Evolutionary conservation across 2,113 vertebrate genomes (phyloP).

Genomic region (Xenus cinereus): DNA sequence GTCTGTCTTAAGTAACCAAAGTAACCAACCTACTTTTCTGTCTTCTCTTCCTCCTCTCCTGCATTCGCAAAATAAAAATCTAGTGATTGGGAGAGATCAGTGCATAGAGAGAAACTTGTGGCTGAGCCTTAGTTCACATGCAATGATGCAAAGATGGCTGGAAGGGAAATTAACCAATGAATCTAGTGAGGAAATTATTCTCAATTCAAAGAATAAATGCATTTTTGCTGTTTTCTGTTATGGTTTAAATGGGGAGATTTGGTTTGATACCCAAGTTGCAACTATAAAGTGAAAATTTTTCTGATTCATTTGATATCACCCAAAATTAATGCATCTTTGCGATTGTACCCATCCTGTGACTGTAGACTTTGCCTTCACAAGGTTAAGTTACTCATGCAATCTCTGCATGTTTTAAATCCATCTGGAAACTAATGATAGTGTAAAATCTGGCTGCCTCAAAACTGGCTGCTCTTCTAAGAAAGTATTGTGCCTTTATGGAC

Average conservation of each 20-base stretch:
- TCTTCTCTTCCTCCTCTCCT: neutral
- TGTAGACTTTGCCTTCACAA: neutral
- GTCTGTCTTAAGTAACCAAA: neutral
- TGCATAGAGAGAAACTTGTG: neutral
- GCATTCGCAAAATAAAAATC: neutral
- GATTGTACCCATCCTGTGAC: neutral
- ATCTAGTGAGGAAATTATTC: neutral
- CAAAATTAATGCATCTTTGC: neutral
- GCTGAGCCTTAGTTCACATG: neutral
- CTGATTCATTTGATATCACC: neutral
- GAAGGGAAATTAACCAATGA: neutral
- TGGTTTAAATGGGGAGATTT: neutral
- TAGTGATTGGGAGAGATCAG: neutral
- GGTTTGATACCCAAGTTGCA: neutral
- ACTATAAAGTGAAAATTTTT: neutral
- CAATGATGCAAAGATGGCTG: neutral
- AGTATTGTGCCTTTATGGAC: neutral
- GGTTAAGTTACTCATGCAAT: neutral
- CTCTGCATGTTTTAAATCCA: neutral
- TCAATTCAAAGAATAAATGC: neutral
- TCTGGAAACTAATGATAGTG: neutral
- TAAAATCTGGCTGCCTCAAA: slow-evolving; percentile 32
- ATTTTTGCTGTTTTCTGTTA: neutral
- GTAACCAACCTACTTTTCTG: neutral
- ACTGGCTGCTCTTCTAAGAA: slow-evolving; percentile 44